A percentile compares a stretch with the other conserved stretches of the same genome.
Evolutionary conservation across 1,140 invertebrate species (phyloP).

Genomic region (Drosophila kurseongensis): DNA sequence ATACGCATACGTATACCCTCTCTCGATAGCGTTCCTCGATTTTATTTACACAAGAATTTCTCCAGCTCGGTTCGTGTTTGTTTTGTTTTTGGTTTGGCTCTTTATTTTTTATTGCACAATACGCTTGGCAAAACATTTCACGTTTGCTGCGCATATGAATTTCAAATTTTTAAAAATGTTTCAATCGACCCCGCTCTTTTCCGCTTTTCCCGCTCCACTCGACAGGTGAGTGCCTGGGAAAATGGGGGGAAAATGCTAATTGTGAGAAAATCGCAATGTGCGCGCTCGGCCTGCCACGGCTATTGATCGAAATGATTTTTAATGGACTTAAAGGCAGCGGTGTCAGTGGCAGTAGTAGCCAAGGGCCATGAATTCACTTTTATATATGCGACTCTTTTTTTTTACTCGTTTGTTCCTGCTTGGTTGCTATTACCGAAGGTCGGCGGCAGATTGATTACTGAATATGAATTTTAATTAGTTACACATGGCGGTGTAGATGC

Average conservation of each 20-base stretch:
- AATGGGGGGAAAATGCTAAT: constrained; percentile 68
- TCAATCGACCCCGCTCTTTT: constrained; percentile 57
- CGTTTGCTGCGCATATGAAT: constrained; percentile 83
- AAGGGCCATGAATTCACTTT: constrained; percentile 61
- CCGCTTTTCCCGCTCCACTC: neutral
- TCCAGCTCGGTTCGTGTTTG: constrained; percentile 29
- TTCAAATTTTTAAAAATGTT: constrained; percentile 83
- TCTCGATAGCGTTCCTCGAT: constrained; percentile 28
- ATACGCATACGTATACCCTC: constrained; percentile 45
- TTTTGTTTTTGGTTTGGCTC: constrained; percentile 38
- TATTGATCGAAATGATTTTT: constrained; percentile 79
- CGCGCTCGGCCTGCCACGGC: constrained; percentile 32
- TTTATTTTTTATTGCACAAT: constrained; percentile 81
- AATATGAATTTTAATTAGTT: constrained; percentile 49
- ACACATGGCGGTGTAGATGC: constrained; percentile 1
- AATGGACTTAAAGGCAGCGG: constrained; percentile 68
- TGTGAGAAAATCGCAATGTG: constrained; percentile 81
- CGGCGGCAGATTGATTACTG: constrained; percentile 37
- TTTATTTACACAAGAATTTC: constrained; percentile 61
- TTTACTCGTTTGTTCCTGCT: constrained; percentile 13
- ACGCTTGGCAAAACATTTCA: constrained; percentile 81
- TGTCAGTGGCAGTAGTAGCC: constrained; percentile 23
- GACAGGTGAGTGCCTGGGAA: constrained; percentile 13
- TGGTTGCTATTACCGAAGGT: constrained; percentile 29
- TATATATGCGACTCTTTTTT: constrained; percentile 31